These are phyloP conservation scores for Parazoanthus swiftii DNA, from an alignment of 92 coral and sea anemone genomes.

Conservation along the genomic window DNA sequence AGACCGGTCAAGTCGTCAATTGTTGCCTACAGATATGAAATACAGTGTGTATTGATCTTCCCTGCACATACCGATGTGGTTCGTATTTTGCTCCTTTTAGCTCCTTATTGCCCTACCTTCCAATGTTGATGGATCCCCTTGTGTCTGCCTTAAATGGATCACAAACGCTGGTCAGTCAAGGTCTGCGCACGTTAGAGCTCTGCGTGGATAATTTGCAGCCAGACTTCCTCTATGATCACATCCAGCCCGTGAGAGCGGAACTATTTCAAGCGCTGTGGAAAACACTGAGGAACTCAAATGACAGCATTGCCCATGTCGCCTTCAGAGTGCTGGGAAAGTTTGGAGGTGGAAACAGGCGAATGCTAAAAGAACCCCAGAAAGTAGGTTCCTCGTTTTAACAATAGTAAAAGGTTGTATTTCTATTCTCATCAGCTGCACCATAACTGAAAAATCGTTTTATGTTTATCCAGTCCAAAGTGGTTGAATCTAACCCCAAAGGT, in stretches of 20 bases:
- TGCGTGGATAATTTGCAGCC: constrained; percentile 99
- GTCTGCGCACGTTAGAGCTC: constrained; percentile 91
- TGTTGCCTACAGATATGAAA: no score
- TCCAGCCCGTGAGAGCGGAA: constrained; percentile 99
- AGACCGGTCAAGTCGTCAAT: no score
- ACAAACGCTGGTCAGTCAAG: constrained; percentile 98
- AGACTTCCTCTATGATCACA: constrained; percentile 97
- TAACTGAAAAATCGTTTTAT: not conserved
- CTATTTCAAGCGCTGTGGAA: constrained; percentile 99
- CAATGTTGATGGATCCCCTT: constrained; percentile 98
- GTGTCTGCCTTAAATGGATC: constrained; percentile 99
- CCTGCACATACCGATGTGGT: not conserved
- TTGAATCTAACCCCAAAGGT: no score
- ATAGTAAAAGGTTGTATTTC: not conserved
- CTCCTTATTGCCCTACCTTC: constrained; percentile 92
- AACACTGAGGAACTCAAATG: constrained; percentile 94
- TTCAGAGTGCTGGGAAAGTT: constrained; percentile 97
- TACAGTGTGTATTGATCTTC: no score
- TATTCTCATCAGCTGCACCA: not conserved
- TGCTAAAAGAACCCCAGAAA: constrained; percentile 99
- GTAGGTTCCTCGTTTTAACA: constrained; percentile 42
- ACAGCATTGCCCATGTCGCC: constrained; percentile 96
- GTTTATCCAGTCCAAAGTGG: not conserved
- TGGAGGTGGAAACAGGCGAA: constrained; percentile 99
- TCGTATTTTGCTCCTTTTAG: constrained; percentile 48